Evolutionary conservation across 1,140 invertebrate genomes (phyloP).

Genomic region (Sinella curviseta): DNA sequence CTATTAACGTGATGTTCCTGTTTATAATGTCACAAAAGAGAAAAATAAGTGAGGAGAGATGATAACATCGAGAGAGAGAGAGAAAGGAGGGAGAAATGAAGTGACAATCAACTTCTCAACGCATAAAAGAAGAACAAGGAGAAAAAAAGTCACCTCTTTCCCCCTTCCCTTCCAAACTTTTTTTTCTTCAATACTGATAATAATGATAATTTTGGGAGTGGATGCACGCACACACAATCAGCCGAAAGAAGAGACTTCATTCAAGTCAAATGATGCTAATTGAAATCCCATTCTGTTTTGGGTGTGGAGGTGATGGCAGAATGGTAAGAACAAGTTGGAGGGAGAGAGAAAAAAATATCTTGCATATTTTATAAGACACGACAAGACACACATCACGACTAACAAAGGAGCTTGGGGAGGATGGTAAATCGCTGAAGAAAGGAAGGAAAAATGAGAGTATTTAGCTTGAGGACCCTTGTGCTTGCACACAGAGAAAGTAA

Average conservation of each 20-base stretch:
- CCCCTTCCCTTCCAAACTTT: neutral
- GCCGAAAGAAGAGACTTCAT: neutral
- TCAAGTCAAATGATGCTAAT: slow-evolving; percentile 3
- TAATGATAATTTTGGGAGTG: no score
- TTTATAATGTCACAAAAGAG: neutral
- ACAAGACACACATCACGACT: neutral
- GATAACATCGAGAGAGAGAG: neutral
- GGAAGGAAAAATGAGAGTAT: neutral
- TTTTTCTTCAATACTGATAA: no score
- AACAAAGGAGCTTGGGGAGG: neutral
- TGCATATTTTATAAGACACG: neutral
- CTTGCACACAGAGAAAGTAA: neutral
- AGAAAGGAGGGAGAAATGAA: neutral
- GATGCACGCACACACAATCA: no score
- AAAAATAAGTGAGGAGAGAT: neutral
- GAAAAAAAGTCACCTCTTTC: no score
- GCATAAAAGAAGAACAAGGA: no score
- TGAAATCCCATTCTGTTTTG: neutral
- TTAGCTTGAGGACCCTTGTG: neutral
- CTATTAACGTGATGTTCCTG: neutral
- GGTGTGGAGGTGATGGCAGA: neutral
- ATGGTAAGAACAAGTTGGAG: neutral
- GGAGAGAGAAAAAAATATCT: neutral
- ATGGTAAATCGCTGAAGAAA: neutral
- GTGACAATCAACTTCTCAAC: neutral